Base-by-base conservation (phyloP, 2,888 invertebrate species). In the Drosophila paramelanica region DNA sequence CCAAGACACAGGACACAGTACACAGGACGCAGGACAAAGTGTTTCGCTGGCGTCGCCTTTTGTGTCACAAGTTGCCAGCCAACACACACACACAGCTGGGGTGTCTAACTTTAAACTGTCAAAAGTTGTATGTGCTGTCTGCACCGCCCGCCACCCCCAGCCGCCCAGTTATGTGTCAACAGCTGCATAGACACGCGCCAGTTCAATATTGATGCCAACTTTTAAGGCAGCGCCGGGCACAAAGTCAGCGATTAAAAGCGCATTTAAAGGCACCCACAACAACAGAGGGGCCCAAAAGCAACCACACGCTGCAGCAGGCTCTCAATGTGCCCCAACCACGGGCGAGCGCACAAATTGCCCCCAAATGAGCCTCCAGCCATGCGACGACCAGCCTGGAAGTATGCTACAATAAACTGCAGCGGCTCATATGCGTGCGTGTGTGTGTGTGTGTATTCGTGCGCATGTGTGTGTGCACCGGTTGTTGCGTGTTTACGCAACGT, bases 401-500 rank as follows among this genome's bases (percentile, higher is more conserved):
- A 77, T 75, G 89, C 77, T 73, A 82, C 74, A 89, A 88, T 88
- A 82, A 85, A 88, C 75, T 88, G 81, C 72, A 70, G 52, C 60
- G 46, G 45, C 45, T 23, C 20, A 43, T 31, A 31, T 7, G 23
- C 23, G 8, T 31, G 31, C 25, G 25, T 5, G 25, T 23, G 42
- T 8, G n/a, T 13, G 61, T 60, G 42, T 36, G 27, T 13, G 39
- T 13, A 23, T 52, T 49, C 8, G 47, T 20, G 49, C 23, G 62
- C 59, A 42, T 52, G 62, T 61, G 57, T 50, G 31, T 66, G 51
- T 68, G 71, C 68, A 80, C 73, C 88, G 83, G 87, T 84, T 85
- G 88, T 90, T 90, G 90, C 89, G 89, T 90, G 91, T 89, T 90
- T 90, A 91, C 90, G 90, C 90, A 91, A 90, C 88, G 90, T 91